These are phyloP conservation scores for Carassius carassius DNA, from an alignment of 2,113 vertebrate species.

Conservation along the genomic window DNA sequence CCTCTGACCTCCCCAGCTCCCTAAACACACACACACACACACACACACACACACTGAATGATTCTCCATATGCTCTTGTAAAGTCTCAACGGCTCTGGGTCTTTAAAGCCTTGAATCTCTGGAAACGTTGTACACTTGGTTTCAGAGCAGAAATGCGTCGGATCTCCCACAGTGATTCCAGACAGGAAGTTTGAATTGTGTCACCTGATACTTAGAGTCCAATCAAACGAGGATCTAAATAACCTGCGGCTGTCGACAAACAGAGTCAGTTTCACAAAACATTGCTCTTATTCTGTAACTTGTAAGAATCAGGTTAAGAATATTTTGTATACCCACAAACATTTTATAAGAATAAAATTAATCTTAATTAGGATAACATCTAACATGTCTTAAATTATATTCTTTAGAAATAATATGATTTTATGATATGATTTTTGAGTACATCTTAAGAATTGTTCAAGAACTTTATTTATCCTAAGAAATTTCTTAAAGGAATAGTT, in stretches of 20 bases:
- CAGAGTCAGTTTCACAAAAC: background rate
- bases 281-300: background rate
- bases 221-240: background rate
- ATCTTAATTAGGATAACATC: no score
- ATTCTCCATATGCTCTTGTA: constrained; percentile 69
- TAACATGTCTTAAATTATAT: no score
- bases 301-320: background rate
- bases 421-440: no score
- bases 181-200: background rate
- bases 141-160: background rate
- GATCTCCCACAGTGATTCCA: background rate
- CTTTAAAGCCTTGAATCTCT: background rate
- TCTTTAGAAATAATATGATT: background rate
- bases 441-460: background rate
- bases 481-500: background rate
- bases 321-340: no score
- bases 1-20: constrained; percentile 49
- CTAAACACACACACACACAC: constrained; percentile 43
- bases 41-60: constrained; percentile 52
- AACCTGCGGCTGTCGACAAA: background rate
- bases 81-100: constrained; percentile 39
- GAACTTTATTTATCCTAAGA: background rate
- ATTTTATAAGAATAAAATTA: no score
- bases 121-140: no score
- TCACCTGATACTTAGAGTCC: background rate